A percentile compares a stretch with the other conserved stretches of the same genome.
Evolutionary conservation across 2,888 invertebrate genomes (phyloP).

Genomic region (Tuberolachnus salignus): DNA sequence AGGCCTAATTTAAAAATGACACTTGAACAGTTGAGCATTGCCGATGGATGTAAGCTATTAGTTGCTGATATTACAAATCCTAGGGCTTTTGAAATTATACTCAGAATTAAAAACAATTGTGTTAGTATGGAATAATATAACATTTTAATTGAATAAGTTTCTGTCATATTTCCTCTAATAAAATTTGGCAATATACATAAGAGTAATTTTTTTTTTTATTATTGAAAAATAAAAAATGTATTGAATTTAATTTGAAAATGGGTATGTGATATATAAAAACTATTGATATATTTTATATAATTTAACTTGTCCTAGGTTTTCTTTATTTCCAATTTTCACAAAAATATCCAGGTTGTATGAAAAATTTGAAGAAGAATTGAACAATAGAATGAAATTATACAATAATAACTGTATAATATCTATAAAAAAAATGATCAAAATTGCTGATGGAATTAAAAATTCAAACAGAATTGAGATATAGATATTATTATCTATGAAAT

Average conservation of each 20-base stretch:
- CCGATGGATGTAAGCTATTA: conserved; percentile 82
- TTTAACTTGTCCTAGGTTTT: too few relatives aligned
- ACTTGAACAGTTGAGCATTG: conserved; percentile 81
- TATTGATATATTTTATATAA: too few relatives aligned
- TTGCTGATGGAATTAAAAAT: too few relatives aligned
- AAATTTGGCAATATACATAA: background rate
- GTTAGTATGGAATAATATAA: conserved; percentile 25
- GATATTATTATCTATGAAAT: too few relatives aligned
- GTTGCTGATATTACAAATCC: conserved; percentile 93
- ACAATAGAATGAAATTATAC: too few relatives aligned
- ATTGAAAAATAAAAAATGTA: background rate
- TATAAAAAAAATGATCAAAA: too few relatives aligned
- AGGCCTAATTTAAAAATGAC: conserved; percentile 86
- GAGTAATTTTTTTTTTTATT: background rate
- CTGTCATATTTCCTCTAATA: background rate
- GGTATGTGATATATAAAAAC: background rate
- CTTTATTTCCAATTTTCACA: too few relatives aligned
- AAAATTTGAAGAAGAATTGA: too few relatives aligned
- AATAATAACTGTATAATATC: too few relatives aligned
- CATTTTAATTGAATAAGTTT: background rate
- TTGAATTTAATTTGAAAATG: background rate
- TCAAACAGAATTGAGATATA: too few relatives aligned
- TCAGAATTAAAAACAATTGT: conserved; percentile 61
- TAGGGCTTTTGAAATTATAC: conserved; percentile 75
- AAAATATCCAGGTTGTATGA: too few relatives aligned